Percentiles rank a stretch among this genome's conserved stretches.
Evolutionary conservation across 1,140 invertebrate genomes (phyloP).

Genomic region (Venturia canescens): DNA sequence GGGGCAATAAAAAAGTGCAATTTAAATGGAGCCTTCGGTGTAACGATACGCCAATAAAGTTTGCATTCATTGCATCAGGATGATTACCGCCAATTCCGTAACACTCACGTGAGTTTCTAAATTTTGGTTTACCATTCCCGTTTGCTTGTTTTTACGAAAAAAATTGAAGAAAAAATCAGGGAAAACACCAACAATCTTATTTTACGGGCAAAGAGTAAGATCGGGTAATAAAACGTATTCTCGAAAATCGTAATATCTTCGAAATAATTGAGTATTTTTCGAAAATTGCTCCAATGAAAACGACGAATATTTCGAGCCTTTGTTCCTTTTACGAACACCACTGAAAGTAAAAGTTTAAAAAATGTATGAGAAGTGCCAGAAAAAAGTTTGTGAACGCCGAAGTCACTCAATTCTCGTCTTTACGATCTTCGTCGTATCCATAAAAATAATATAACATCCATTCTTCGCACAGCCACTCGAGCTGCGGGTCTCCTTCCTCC

Average conservation of each 20-base stretch:
- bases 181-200: background rate
- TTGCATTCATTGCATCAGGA: background rate
- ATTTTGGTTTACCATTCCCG: background rate
- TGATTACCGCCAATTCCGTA: background rate
- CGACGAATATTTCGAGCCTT: background rate
- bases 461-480: background rate
- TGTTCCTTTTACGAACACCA: background rate
- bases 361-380: background rate
- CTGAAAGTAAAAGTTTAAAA: background rate
- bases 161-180: background rate
- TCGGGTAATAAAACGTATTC: background rate
- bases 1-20: background rate
- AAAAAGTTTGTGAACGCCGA: background rate
- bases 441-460: background rate
- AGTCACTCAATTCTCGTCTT: background rate
- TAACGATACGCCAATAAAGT: constrained; percentile 1
- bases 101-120: background rate
- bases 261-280: too few relatives aligned
- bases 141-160: background rate
- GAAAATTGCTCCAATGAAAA: background rate
- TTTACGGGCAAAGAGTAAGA: background rate
- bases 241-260: too few relatives aligned
- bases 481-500: background rate
- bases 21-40: background rate
- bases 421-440: background rate